These are phyloP conservation scores for Pontoporia blainvillei DNA, from an alignment of 2,113 vertebrate species.

Conservation along the genomic window DNA sequence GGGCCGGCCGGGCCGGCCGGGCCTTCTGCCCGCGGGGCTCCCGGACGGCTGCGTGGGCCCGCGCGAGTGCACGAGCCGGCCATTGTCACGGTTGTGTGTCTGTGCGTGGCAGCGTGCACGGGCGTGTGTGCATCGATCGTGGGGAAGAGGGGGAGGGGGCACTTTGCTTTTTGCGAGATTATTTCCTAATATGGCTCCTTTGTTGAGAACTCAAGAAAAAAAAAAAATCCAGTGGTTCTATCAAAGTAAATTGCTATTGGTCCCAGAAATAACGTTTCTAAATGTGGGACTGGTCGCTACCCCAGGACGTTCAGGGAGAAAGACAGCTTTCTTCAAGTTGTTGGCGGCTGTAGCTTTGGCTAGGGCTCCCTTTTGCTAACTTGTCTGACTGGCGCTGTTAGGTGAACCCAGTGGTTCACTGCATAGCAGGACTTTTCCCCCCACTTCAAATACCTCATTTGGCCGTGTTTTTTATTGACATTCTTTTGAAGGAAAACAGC, in stretches of 20 bases:
- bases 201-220: conserved; percentile 69
- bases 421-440: not conserved
- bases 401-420: conserved; percentile 47
- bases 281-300: conserved; percentile 56
- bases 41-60: not conserved
- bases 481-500: conserved; percentile 65
- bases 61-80: not conserved
- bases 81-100: conserved; percentile 40
- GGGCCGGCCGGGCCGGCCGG: too few species aligned
- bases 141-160: conserved; percentile 60
- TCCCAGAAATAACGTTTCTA: conserved; percentile 66
- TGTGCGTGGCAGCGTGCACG: conserved; percentile 37
- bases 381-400: conserved; percentile 44
- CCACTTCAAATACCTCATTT: conserved; percentile 13
- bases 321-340: conserved; percentile 67
- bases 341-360: conserved; percentile 17
- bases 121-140: conserved; percentile 47
- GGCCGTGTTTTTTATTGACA: conserved; percentile 73
- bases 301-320: conserved; percentile 19
- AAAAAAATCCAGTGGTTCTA: conserved; percentile 68
- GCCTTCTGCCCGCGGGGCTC: not conserved
- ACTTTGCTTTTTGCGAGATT: conserved; percentile 69
- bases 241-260: conserved; percentile 76
- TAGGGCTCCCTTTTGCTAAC: conserved; percentile 50
- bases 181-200: conserved; percentile 78